A percentile compares a stretch with the other conserved stretches of the same genome.
Evolutionary conservation across 2,888 invertebrate species (phyloP).

Genomic region (Nymphalis c-album): DNA sequence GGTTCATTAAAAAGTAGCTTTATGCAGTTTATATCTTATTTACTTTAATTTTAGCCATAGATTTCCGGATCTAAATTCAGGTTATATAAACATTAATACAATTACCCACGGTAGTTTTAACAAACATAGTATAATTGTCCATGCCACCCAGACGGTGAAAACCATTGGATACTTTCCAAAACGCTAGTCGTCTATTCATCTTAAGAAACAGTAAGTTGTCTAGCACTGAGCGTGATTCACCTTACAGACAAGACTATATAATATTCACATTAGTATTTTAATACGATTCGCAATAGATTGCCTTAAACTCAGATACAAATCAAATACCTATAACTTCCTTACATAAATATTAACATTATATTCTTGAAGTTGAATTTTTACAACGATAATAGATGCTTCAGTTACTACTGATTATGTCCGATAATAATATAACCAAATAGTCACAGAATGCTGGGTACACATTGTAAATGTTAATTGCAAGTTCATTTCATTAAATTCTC

Average conservation of each 20-base stretch:
- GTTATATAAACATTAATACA: neutral
- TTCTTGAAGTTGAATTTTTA: no score
- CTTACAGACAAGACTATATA: conserved; percentile 13
- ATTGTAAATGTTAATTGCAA: no score
- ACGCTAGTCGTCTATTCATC: conserved; percentile 26
- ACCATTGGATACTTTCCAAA: conserved; percentile 35
- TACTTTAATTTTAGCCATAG: no score
- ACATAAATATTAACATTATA: neutral
- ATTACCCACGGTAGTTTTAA: neutral
- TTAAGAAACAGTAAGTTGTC: conserved; percentile 19
- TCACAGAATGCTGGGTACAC: no score
- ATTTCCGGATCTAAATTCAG: no score
- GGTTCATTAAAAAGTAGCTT: no score
- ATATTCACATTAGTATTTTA: neutral
- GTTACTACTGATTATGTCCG: no score
- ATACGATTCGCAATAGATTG: neutral
- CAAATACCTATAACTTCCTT: neutral
- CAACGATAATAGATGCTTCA: no score
- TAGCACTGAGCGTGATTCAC: conserved; percentile 25
- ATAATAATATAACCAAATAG: no score
- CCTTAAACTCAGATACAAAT: neutral
- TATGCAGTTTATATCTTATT: no score
- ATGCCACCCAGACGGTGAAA: conserved; percentile 27
- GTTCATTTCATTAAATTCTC: no score
- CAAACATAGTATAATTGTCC: conserved; percentile 5